Evolutionary conservation across 2,113 vertebrate species (phyloP).

Genomic region (Equus przewalskii): DNA sequence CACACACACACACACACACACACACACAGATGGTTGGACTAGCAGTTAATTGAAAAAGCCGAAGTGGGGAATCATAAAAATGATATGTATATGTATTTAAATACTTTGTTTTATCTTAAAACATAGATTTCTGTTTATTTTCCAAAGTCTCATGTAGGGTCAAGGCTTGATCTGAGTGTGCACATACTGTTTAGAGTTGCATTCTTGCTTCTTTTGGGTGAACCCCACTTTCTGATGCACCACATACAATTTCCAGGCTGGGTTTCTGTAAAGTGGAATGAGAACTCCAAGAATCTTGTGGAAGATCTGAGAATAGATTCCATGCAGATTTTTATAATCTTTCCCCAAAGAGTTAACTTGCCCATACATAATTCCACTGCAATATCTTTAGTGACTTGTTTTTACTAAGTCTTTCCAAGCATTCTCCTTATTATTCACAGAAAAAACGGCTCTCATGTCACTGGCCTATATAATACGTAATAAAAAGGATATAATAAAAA

Average conservation of each 20-base stretch:
- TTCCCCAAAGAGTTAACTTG: neutral
- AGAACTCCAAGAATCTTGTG: neutral
- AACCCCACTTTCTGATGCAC: neutral
- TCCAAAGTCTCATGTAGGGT: neutral
- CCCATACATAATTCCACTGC: neutral
- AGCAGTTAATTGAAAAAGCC: neutral
- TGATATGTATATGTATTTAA: neutral
- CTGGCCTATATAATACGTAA: neutral
- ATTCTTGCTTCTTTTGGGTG: neutral
- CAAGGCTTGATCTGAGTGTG: neutral
- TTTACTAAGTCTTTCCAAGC: neutral
- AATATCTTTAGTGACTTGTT: neutral
- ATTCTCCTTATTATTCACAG: neutral
- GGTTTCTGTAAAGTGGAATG: neutral
- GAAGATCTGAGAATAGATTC: neutral
- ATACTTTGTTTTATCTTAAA: slow-evolving; percentile 36
- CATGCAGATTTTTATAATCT: neutral
- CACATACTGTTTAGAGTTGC: neutral
- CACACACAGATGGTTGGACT: neutral
- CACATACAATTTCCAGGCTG: neutral
- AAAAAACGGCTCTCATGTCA: neutral
- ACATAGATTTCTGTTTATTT: neutral
- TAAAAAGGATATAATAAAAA: neutral
- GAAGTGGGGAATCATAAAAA: slow-evolving; percentile 21
- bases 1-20: neutral